phyloP scores from a whole-genome alignment of 2,113 vertebrate genomes.

The Cebus imitator region DNA sequence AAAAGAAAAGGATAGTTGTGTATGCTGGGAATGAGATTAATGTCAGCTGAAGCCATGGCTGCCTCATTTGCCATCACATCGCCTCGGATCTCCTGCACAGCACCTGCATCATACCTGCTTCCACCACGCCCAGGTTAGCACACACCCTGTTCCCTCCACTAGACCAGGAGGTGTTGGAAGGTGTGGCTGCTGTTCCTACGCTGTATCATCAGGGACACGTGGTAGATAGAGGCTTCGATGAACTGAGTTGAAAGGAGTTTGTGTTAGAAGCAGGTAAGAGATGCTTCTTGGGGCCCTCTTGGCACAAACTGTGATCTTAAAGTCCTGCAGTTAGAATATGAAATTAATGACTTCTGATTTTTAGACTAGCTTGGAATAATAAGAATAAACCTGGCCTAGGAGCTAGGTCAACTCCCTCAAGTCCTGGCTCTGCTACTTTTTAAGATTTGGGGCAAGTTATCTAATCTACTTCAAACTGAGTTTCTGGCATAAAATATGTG shows the following conservation, averaged over 20 bases:
- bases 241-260: background rate
- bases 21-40: background rate
- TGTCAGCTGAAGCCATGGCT: fast-evolving
- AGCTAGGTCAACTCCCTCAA: background rate
- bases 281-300: background rate
- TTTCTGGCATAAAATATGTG: background rate
- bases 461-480: background rate
- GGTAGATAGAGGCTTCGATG: background rate
- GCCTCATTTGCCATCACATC: background rate
- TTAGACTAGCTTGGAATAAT: background rate
- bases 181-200: background rate
- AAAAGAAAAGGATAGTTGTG: background rate
- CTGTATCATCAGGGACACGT: background rate
- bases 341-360: background rate
- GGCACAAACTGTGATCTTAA: background rate
- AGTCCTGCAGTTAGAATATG: background rate
- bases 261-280: background rate
- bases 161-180: background rate
- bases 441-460: background rate
- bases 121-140: background rate
- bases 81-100: background rate
- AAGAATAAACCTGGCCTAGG: background rate
- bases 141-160: background rate
- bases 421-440: background rate
- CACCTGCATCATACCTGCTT: background rate